These are phyloP conservation scores for Brachyalestes nurse DNA, from an alignment of 2,797 vertebrate species.

Conservation along the genomic window DNA sequence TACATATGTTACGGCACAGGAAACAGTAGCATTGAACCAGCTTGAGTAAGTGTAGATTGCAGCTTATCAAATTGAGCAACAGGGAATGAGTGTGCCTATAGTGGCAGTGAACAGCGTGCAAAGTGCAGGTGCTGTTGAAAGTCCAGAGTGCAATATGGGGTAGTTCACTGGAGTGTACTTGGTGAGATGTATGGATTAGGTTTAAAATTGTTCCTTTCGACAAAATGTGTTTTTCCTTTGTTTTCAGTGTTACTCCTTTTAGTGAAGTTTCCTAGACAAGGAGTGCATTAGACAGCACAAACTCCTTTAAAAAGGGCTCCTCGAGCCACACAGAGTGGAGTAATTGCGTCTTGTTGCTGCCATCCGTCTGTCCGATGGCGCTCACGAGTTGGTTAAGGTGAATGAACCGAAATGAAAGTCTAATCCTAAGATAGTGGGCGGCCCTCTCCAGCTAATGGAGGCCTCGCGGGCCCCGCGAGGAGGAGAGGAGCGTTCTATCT, in stretches of 20 bases:
- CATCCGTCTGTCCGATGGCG: not conserved
- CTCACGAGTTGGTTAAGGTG: slow-evolving; percentile 13
- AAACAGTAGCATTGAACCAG: no score
- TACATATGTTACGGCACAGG: no score
- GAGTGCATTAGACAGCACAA: slow-evolving; percentile 23
- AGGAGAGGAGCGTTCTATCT: slow-evolving; percentile 53
- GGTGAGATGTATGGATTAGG: no score
- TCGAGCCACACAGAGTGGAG: not conserved
- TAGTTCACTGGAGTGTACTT: no score
- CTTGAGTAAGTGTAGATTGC: no score
- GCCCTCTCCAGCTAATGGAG: slow-evolving; percentile 12
- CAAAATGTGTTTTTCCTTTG: no score
- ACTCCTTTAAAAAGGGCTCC: not conserved
- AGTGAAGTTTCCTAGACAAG: slow-evolving; percentile 21
- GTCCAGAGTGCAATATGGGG: no score
- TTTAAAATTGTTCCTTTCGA: no score
- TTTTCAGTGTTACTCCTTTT: not conserved
- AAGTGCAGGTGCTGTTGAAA: no score
- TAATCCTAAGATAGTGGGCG: slow-evolving; percentile 41
- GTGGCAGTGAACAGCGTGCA: no score
- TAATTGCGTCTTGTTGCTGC: slow-evolving; percentile 1
- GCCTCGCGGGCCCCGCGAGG: slow-evolving; percentile 27
- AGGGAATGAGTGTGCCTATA: no score
- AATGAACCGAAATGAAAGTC: slow-evolving; percentile 43
- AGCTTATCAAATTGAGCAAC: no score